Evolutionary conservation across 2,888 invertebrate genomes (phyloP), one percentile per base, ranked within the genome.

Genomic region (Diabrotica balteata): DNA sequence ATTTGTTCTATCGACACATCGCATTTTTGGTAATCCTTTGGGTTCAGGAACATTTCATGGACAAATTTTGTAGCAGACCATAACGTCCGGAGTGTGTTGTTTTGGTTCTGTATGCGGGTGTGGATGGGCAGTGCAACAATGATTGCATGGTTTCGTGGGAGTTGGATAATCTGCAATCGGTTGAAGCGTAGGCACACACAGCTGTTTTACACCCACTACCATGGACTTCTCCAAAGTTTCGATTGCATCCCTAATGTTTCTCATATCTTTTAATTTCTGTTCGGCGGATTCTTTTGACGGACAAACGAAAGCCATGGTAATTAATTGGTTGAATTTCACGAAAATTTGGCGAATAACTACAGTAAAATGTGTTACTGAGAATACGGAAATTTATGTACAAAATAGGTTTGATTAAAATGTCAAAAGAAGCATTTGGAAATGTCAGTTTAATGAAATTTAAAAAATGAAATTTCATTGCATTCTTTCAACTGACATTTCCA

Each of bases 151-250:
- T n/a, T 47, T 42, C 8, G 47, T 17, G 52, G 65, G 52, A 10
- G 46, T 10, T 17, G 52, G 44, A 45, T 44, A 54, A 47, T 73
- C 68, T 42, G 66, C 69, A 54, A 74, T 67, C 0, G 81, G 87
- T 2, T 86, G 73, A 60, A 79, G 80, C 85, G 76, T 86, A 83
- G 75, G 86, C 84, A 59, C 84, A 82, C 74, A 86, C 77, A 85
- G 85, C 76, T 86, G 86, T 70, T 76, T 75, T 8, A 75, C 78
- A 3, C 67, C 68, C 2, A 77, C 66, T 32, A 70, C 61, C 66
- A 76, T 60, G 60, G 75, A 71, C 8, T 80, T 77, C 55, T 81
- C 80, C 22, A 82, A 76, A 50, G 77, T 74, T 57, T 79, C 74
- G 51, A 83, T 75, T 43, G 81, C 68, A 58, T 77, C 72, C 72